Evolutionary conservation across 2,888 invertebrate species (phyloP), one percentile per base, ranked within the genome.

Genomic region (Xanthostigma xanthostigma): DNA sequence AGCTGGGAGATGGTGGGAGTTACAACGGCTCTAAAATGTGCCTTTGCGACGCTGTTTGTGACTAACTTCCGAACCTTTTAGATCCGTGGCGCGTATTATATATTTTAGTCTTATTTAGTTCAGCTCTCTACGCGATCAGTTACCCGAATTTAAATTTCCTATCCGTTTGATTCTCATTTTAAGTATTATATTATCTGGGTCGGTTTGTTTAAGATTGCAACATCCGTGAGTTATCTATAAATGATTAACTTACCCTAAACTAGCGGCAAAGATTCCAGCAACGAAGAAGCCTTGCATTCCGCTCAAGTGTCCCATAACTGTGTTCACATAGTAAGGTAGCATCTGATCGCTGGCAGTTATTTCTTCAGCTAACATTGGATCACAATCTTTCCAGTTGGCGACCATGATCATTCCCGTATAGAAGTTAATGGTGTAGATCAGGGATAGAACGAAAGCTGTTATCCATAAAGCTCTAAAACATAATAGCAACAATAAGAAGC

Each of bases 241-340:
- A 13, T 8, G 42, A 35, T 34, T 41, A 47, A 62, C 68, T 62
- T 73, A 93, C 92, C 94, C 94, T 56, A 95, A 77, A 59, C 94
- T 93, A 2, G 94, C 95, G 39, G 93, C 92, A 65, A 95, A 96
- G 51, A 96, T 88, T 14, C 94, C 93, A 5, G 95, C 90, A 0
- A 95, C 93, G 65, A 96, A 95, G 58, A 95, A 81, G 3, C 95
- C 94, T 1, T 93, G 85, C 2, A 94, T 69, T 0, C 93, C 92
- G 36, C 76, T 78, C 37, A 82, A 70, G 44, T 75, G 63, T 0
- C 88, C 86, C 61, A 94, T 75, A 51, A 81, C 78, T 51, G 83
- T 80, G 72, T 95, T 88, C 33, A 95, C 91, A 63, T 90, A 95
- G 37, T 87, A 74, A 0, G 95, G 95, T 52, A 95, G 74, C 39